phyloP scores from a whole-genome alignment of 2,888 invertebrate genomes.

The Lepidocyrtoides sp. region DNA sequence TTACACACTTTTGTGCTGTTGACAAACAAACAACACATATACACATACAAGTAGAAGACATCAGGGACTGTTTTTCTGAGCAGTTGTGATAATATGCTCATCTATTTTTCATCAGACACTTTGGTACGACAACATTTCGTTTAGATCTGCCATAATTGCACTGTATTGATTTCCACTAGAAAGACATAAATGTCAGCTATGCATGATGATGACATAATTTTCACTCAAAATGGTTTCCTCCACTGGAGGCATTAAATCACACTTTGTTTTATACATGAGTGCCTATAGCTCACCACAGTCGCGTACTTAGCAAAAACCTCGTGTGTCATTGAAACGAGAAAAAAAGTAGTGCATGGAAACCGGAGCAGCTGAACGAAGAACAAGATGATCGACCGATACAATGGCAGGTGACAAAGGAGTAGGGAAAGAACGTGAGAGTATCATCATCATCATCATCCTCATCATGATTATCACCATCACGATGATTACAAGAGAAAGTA shows the following conservation, averaged over 20 bases:
- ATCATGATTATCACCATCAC: neutral
- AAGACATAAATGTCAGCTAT: neutral
- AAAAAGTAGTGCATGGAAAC: neutral
- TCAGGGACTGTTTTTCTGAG: neutral
- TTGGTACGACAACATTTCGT: neutral
- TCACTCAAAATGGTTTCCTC: slow-evolving; percentile 4
- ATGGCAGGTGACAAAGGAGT: neutral
- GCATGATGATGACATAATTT: slow-evolving; percentile 20
- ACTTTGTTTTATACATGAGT: neutral
- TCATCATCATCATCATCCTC: neutral
- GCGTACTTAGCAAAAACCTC: too few species aligned
- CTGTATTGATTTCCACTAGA: neutral
- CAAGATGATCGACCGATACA: slow-evolving; percentile 1
- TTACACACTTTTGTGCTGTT: neutral
- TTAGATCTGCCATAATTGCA: slow-evolving; percentile 6
- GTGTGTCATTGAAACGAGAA: neutral
- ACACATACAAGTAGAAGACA: neutral
- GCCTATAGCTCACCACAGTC: too few species aligned
- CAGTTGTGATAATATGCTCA: neutral
- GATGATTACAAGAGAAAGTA: slow-evolving; percentile 6
- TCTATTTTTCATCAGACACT: neutral
- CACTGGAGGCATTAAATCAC: slow-evolving; percentile 39
- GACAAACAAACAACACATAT: neutral
- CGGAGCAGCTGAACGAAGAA: neutral
- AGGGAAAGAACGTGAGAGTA: neutral